These are phyloP conservation scores for Kryptolebias ocellatus DNA, from an alignment of 2,797 vertebrate genomes.

Conservation along the genomic window DNA sequence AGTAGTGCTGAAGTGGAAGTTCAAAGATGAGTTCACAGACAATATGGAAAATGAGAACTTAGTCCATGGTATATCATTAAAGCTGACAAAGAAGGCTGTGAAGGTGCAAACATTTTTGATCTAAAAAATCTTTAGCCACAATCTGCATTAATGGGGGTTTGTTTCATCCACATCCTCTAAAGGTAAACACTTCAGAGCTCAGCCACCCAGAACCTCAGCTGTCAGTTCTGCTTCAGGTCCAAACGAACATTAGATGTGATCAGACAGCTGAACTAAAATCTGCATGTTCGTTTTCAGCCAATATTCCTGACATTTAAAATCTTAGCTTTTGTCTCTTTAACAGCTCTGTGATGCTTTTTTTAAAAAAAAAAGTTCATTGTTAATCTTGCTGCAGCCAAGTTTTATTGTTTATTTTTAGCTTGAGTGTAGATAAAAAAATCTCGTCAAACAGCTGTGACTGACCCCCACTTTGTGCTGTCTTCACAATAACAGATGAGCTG, in stretches of 20 bases:
- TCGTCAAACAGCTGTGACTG: constrained; percentile 6
- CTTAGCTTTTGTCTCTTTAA: too few relatives aligned
- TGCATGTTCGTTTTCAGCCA: neutral
- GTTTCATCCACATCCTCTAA: too few relatives aligned
- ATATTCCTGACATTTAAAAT: too few relatives aligned
- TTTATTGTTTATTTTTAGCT: constrained; percentile 4
- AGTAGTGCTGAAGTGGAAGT: constrained; percentile 30
- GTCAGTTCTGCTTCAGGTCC: constrained; percentile 29
- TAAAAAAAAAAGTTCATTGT: constrained; percentile 1
- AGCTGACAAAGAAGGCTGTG: constrained; percentile 17
- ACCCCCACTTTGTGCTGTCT: constrained; percentile 1
- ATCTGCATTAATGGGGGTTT: too few relatives aligned
- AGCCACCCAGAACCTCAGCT: neutral
- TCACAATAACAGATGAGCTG: constrained; percentile 17
- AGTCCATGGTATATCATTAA: constrained; percentile 64
- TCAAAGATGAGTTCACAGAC: constrained; percentile 48
- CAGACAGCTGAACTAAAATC: neutral
- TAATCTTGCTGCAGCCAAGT: neutral
- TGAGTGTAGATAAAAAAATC: neutral
- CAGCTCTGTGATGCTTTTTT: neutral
- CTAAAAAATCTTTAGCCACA: too few relatives aligned
- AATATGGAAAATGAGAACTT: constrained; percentile 59
- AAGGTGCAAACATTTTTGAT: neutral
- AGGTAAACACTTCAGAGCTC: too few relatives aligned
- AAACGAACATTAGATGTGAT: constrained; percentile 3